These are phyloP conservation scores for Peromyscus californicus DNA, from an alignment of 2,113 vertebrate genomes.

Conservation along the genomic window DNA sequence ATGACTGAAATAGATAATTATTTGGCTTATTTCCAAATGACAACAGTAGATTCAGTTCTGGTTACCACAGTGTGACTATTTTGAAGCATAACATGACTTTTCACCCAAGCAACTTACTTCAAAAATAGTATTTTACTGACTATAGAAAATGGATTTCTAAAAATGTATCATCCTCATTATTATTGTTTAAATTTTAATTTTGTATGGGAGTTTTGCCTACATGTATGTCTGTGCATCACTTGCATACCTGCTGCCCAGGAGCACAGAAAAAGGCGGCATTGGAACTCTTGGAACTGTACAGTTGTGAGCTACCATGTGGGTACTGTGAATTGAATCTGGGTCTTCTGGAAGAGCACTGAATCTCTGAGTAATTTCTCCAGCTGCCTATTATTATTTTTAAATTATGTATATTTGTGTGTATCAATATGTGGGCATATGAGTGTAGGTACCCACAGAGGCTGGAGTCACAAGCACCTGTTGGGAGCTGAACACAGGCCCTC, in stretches of 20 bases:
- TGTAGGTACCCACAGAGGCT: background rate
- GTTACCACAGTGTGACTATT: background rate
- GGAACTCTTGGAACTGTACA: too few species aligned
- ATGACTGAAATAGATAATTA: constrained; percentile 40
- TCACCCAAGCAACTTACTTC: background rate
- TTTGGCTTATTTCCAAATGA: background rate
- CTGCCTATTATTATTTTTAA: background rate
- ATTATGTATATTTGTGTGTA: background rate
- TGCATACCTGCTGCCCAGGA: background rate
- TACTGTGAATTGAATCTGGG: background rate
- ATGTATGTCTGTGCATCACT: background rate
- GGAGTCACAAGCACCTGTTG: background rate
- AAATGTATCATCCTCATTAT: background rate
- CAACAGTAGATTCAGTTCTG: background rate
- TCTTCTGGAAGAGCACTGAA: background rate
- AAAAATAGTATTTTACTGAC: constrained; percentile 53
- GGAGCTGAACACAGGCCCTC: background rate
- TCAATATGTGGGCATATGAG: background rate
- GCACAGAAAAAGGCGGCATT: background rate
- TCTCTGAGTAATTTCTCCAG: background rate
- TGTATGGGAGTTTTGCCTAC: background rate
- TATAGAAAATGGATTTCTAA: background rate
- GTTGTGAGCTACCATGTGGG: background rate
- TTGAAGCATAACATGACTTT: constrained; percentile 5
- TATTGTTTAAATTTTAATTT: background rate